phyloP scores from a whole-genome alignment of 2,888 invertebrate genomes.

The Tribolium freemani region DNA sequence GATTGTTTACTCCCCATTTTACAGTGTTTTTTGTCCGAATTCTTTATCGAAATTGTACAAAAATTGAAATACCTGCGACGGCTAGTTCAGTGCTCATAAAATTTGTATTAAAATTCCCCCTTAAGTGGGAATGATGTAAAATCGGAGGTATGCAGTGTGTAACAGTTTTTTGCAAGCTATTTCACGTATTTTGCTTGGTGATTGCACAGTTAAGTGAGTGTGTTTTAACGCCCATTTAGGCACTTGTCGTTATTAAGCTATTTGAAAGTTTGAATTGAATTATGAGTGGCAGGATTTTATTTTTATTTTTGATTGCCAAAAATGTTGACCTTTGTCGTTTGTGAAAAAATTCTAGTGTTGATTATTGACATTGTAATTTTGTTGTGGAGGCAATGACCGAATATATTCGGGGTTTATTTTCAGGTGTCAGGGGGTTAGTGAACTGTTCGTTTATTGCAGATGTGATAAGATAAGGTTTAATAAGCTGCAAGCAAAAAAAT shows the following conservation, averaged over 20 bases:
- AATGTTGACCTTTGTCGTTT: slow-evolving; percentile 19
- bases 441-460: not conserved
- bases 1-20: too few species aligned
- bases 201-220: not conserved
- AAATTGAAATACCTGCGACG: not conserved
- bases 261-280: slow-evolving; percentile 14
- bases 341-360: not conserved
- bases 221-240: slow-evolving; percentile 6
- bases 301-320: slow-evolving; percentile 2
- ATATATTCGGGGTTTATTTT: slow-evolving; percentile 5
- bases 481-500: not conserved
- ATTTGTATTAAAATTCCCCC: not conserved
- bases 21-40: too few species aligned
- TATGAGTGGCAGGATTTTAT: not conserved
- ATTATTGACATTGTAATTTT: not conserved
- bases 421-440: slow-evolving; percentile 9
- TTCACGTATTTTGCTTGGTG: not conserved
- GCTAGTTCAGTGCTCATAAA: not conserved
- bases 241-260: slow-evolving; percentile 20
- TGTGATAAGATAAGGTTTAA: slow-evolving; percentile 16
- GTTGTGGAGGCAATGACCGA: slow-evolving; percentile 28
- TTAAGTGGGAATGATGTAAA: not conserved
- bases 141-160: not conserved
- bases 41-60: too few species aligned
- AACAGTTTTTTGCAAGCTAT: not conserved